Evolutionary conservation across 2,888 invertebrate species (phyloP).

Genomic region (Catocala fraxini): DNA sequence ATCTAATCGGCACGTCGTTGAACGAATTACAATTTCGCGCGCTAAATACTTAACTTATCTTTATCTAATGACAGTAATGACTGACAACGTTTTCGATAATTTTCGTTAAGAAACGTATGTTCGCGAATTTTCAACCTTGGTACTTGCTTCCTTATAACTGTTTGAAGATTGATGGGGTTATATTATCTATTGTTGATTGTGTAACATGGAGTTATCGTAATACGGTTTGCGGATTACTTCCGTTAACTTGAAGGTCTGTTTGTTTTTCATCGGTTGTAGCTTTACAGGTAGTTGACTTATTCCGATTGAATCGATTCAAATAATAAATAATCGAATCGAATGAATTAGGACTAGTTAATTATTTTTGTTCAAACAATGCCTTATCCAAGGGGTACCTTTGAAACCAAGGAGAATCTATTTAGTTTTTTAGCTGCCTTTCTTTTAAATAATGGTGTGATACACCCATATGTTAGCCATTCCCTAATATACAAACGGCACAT

Average conservation of each 20-base stretch:
- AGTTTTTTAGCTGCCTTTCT: no score
- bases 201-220: conserved; percentile 30
- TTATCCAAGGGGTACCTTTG: no score
- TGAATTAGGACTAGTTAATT: background rate
- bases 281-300: background rate
- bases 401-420: no score
- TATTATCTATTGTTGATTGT: conserved; percentile 29
- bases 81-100: conserved; percentile 18
- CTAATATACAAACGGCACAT: no score
- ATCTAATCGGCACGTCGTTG: conserved; percentile 64
- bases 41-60: conserved; percentile 22
- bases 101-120: conserved; percentile 22
- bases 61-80: conserved; percentile 21
- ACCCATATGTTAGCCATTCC: no score
- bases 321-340: background rate
- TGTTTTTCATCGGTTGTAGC: no score
- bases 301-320: no score
- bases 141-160: conserved; percentile 39
- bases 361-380: background rate
- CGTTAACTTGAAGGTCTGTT: conserved; percentile 19
- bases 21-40: conserved; percentile 48
- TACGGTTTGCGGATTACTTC: conserved; percentile 21
- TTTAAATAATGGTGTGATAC: no score
- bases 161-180: conserved; percentile 37
- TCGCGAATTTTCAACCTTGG: conserved; percentile 44